These are phyloP conservation scores for Myrmecobius fasciatus DNA, from an alignment of 2,113 vertebrate genomes.

Conservation along the genomic window DNA sequence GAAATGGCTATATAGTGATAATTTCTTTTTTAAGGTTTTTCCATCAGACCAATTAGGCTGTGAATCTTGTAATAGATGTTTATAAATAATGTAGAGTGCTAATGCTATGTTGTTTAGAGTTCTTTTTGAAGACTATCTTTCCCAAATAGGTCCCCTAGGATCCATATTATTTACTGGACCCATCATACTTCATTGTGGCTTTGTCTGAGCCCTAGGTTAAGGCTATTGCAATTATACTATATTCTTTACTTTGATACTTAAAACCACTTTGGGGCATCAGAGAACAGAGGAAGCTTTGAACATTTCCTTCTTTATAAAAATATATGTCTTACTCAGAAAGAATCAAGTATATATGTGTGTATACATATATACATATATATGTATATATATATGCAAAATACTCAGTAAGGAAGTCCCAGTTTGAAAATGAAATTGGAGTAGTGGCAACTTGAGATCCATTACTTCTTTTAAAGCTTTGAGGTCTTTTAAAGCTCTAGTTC, in stretches of 20 bases:
- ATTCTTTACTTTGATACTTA: background rate
- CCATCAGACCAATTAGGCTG: conserved; percentile 34
- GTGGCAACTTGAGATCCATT: background rate
- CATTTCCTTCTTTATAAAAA: background rate
- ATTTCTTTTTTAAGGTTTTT: conserved; percentile 50
- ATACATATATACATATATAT: no score
- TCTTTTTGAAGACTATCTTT: background rate
- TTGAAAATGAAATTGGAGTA: background rate
- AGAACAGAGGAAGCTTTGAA: background rate
- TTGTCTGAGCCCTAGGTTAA: conserved; percentile 36
- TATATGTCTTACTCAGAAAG: background rate
- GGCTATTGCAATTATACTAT: conserved; percentile 3
- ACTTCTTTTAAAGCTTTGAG: background rate
- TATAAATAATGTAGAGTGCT: background rate
- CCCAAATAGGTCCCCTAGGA: conserved; percentile 5
- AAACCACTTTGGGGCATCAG: background rate
- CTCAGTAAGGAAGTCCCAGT: background rate
- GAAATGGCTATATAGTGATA: conserved; percentile 55
- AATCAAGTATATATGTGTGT: fast-evolving
- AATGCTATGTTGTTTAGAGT: conserved; percentile 38
- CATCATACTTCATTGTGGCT: conserved; percentile 15
- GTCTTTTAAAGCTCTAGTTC: background rate
- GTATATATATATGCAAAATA: no score
- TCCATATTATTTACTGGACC: conserved; percentile 27
- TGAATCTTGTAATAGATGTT: conserved; percentile 39